Conservation (phyloP, 2,797 vertebrate species). For the Pelodytes ibericus region DNA sequence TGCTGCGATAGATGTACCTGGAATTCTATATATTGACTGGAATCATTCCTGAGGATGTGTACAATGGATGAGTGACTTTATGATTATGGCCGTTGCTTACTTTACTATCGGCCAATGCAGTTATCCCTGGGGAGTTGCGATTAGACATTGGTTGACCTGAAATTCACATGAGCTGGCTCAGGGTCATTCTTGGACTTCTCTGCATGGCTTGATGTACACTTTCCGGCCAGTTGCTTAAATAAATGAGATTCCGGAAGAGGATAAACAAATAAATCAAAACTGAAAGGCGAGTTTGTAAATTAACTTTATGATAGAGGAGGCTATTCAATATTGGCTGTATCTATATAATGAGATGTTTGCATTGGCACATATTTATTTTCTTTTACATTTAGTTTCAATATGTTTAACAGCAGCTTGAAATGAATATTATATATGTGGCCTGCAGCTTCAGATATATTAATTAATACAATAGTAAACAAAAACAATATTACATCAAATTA, state of each 20-base stretch:
- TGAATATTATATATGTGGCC: too few relatives aligned
- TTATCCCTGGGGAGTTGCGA: conserved; percentile 71
- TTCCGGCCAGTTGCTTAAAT: conserved; percentile 21
- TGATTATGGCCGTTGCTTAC: conserved; percentile 58
- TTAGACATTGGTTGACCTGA: conserved; percentile 71
- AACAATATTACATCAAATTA: too few relatives aligned
- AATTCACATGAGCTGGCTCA: conserved; percentile 67
- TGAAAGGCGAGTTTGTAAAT: not conserved
- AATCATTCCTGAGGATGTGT: conserved; percentile 69
- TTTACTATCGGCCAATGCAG: conserved; percentile 52
- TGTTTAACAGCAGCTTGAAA: too few relatives aligned
- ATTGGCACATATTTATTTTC: too few relatives aligned
- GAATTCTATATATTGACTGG: conserved; percentile 73
- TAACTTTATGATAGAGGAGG: not conserved
- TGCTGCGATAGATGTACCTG: conserved; percentile 57
- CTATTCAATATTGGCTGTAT: not conserved
- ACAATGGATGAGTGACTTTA: conserved; percentile 71
- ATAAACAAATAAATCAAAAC: not conserved
- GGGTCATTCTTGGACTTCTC: conserved; percentile 24
- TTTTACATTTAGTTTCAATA: too few relatives aligned
- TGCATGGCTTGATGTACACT: conserved; percentile 22
- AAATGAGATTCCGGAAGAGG: not conserved
- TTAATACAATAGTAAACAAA: too few relatives aligned
- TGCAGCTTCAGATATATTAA: too few relatives aligned
- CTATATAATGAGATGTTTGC: too few relatives aligned